phyloP scores from a whole-genome alignment of 2,113 vertebrate genomes.

The Eurypyga helias region DNA sequence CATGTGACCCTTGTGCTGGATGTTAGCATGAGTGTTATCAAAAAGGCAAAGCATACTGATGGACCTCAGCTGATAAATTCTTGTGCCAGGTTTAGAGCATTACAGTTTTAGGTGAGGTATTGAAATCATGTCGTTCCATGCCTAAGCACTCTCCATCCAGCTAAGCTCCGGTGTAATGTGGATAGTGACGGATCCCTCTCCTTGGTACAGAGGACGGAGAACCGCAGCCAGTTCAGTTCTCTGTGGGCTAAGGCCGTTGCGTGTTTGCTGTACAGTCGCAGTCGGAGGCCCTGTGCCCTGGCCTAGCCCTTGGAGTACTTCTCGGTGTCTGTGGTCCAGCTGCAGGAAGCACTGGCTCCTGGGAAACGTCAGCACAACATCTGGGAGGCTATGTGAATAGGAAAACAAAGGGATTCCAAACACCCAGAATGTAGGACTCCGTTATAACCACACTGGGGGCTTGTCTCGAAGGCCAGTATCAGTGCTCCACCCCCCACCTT shows the following conservation, averaged over 20 bases:
- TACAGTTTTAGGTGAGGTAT: neutral
- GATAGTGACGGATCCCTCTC: neutral
- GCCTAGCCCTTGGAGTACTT: neutral
- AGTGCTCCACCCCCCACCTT: neutral
- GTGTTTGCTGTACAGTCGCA: neutral
- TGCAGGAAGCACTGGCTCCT: neutral
- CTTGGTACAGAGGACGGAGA: neutral
- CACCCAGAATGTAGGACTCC: neutral
- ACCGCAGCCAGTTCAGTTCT: neutral
- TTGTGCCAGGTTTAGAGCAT: neutral
- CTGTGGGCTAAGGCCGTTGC: neutral
- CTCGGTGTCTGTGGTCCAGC: neutral
- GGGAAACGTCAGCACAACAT: neutral
- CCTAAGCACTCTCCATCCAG: neutral
- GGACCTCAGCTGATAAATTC: constrained; percentile 66
- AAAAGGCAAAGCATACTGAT: constrained; percentile 73
- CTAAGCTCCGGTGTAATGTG: neutral
- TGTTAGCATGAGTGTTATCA: constrained; percentile 69
- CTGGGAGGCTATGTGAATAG: neutral
- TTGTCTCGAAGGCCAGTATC: neutral
- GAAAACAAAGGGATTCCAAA: neutral
- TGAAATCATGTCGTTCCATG: neutral
- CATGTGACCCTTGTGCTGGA: constrained; percentile 65
- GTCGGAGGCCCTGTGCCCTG: neutral
- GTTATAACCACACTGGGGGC: neutral